Base-by-base conservation (phyloP, 2,888 invertebrate species). In the Ophraella communa region DNA sequence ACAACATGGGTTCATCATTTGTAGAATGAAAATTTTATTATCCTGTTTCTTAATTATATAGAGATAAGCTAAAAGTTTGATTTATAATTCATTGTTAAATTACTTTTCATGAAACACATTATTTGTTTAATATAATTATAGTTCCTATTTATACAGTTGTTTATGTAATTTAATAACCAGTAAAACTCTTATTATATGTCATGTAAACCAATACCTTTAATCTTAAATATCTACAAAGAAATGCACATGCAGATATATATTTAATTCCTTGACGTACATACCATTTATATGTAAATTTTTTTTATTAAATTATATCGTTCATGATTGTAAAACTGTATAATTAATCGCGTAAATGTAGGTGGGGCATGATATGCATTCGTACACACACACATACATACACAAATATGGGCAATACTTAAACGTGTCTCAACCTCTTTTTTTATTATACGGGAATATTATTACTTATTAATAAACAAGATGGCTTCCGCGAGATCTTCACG, bases 251-350 rank as follows among this genome's bases (percentile, higher is more conserved):
- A n/a, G n/a, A n/a, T n/a, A n/a, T 49, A 18, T 49, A 54, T 54
- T 44, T 61, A 51, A 42, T 14, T 65, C 49, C 45, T 53, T 52
- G 39, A 52, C 52, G 52, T 56, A 30, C 30, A 57, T 30, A 49
- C 45, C 56, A 63, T 60, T 60, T 63, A 47, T 63, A 66, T 66
- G 63, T 35, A 35, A 66, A 66, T 60, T 66, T 60, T 60, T 66
- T 60, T 60, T 60, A 57, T 63, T 49, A 63, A 63, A 66, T 59
- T 55, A 62, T 63, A 62, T 66, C 60, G 39, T 45, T 61, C 42
- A 65, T 61, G 61, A 57, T 57, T 58, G 27, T 33, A 51, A 35
- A 52, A 52, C 27, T 60, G 60, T 62, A 62, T 65, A 58, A 65
- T 65, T 65, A 65, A 45, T 47, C 17, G n/a, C n/a, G 33, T 30